Evolutionary conservation across 1,140 invertebrate genomes (phyloP), one percentile per base, ranked within the genome.

Genomic region (Lucilia cuprina): DNA sequence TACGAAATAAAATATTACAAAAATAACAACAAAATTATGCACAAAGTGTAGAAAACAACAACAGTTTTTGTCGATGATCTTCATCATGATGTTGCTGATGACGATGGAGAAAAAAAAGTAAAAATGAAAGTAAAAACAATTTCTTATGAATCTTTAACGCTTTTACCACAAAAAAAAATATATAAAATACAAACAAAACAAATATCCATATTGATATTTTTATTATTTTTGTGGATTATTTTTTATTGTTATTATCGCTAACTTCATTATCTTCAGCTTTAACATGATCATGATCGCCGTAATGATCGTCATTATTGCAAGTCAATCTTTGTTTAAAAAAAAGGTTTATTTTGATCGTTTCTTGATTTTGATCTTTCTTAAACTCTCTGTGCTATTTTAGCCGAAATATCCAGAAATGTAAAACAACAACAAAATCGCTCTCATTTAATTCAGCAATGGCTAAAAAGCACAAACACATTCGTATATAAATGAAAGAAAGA

Each of bases 101-200:
- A 60, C 14, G 55, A 60, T 60, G 55, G n/a, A 14, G 55, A 70
- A 21, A 70, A n/a, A 21, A 21, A 7, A 70, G 5, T 8, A 65
- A 70, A 70, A 70, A 70, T 70, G 65, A 70, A 70, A 70, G 65
- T 70, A 70, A 70, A 70, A 70, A 21, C 65, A 70, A 70, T 70
- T 70, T 21, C 65, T 70, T 70, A 9, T 21, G n/a, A 10, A 60
- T 70, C n/a, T 70, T 17, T 70, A 19, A 19, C 65, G 19, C 65
- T 70, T 70, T 70, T 70, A 70, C 65, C 65, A 70, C 19, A 65
- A n/a, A n/a, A 55, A 13, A 7, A 55, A 55, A 55, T 12, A 12
- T 12, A 55, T n/a, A 55, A 55, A 55, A 55, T 8, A 60, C 13
- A 60, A 60, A 60, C n/a, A 60, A 60, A 60, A 14, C 55, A 70